Percentiles rank a stretch among this genome's conserved stretches.
These are phyloP conservation scores for Corythornis vintsioides DNA, from an alignment of 2,113 vertebrate genomes.

Conservation along the genomic window DNA sequence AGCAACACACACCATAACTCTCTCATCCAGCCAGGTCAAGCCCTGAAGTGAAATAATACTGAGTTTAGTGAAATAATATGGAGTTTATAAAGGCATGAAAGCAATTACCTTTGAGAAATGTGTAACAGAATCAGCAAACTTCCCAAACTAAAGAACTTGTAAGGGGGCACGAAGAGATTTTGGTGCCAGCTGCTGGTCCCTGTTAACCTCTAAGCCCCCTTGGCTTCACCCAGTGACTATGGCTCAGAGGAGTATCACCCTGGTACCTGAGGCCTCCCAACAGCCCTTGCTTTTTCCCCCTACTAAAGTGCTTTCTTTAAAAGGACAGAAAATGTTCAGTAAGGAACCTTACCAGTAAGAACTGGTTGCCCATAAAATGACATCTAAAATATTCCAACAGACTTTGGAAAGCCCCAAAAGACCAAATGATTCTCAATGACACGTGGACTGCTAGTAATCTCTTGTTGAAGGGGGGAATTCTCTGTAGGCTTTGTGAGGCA, in stretches of 20 bases:
- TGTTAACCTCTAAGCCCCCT: not conserved
- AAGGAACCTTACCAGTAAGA: not conserved
- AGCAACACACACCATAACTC: not conserved
- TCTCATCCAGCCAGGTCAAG: not conserved
- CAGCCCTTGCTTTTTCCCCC: not conserved
- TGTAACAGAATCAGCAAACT: not conserved
- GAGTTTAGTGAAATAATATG: not conserved
- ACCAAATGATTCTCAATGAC: not conserved
- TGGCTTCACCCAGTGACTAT: not conserved
- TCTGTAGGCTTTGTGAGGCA: not conserved
- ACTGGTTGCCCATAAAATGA: not conserved
- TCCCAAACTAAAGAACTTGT: not conserved
- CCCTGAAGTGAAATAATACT: not conserved
- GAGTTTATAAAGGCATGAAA: not conserved
- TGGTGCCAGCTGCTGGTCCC: not conserved
- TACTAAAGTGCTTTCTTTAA: not conserved
- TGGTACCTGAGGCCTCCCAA: not conserved
- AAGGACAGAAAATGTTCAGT: not conserved
- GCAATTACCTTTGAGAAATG: not conserved
- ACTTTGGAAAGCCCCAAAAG: not conserved
- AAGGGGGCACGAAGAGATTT: not conserved
- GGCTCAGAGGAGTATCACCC: not conserved
- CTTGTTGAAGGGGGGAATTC: not conserved
- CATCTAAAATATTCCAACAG: not conserved
- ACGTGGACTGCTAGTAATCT: not conserved